Evolutionary conservation across 1,140 invertebrate genomes (phyloP), one percentile per base, ranked within the genome.

Genomic region (Lamellibrachia luymesi): DNA sequence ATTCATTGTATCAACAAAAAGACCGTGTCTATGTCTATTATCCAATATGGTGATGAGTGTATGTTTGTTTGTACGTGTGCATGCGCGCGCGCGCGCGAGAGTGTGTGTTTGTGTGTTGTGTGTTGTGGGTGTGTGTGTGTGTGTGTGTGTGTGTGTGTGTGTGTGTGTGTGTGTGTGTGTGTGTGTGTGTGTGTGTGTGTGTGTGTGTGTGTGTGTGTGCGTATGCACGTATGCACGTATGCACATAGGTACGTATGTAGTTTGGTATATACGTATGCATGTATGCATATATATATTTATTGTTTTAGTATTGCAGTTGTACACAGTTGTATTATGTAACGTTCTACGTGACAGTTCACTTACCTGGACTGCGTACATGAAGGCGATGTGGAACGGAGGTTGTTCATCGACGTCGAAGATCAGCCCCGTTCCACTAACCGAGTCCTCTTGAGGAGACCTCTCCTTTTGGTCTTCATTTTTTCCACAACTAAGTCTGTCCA

Each of bases 321-420:
- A 22, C 64, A 4, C 64, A 38, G 38, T 38, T 38, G 89, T 90
- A 22, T 22, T 22, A 27, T 22, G 89, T 4, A 13, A 91, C 2
- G 49, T n/a, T 4, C 49, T 91, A 25, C 51, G 6, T 22, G n/a
- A 91, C 13, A n/a, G 6, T 50, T 10, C 17, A 64, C 92, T 7
- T 8, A 92, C 92, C 92, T 92, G 92, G 17, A 92, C 51, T 52
- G 92, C 92, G n/a, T 92, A 92, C 51, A 92, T 92, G 51, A 92
- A 51, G 4, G 92, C 56, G 92, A 92, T 92, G 51, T 92, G 56
- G 51, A 51, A 92, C 50, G 92, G 92, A 38, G 92, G 92, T 10
- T n/a, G 51, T 10, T 51, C 51, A 8, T 92, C 92, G 51, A 92
- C 50, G 8, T 51, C 51, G 51, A 92, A 92, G 7, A 92, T 52